Base-by-base conservation (phyloP, 2,113 vertebrate species). In the Podilymbus podiceps region DNA sequence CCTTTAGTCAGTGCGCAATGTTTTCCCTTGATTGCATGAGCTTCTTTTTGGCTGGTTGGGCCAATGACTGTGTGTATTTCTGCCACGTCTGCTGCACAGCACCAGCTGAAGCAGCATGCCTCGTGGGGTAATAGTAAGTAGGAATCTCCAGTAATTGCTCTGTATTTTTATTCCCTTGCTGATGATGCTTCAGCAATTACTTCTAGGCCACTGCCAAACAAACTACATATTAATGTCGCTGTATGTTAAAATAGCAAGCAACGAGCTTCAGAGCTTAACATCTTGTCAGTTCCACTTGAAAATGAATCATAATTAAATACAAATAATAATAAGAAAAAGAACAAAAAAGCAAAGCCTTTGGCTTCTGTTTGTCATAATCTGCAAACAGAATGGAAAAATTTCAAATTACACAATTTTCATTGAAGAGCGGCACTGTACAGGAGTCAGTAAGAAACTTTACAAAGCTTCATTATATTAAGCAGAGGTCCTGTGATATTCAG, bases 1-100 rank as follows among this genome's bases (percentile, higher is more conserved):
- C 12, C 42, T 62, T 74, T 67, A 27, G 50, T 91, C 28, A 13
- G 19, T 40, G 28, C 6, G 14, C 4, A 30, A 2, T 0, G 0
- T 8, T 64, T 19, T 46, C 47, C 7, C 30, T 78, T 44, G 9
- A 15, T 27, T 47, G 24, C 14, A 42, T 12, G 42, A 80, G 4
- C 47, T 79, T n/a, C 53, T 71, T 72, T 55, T 21, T n/a, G 17
- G 11, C 2, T 0, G 1, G 15, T 6, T 76, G 33, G 15, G 38
- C 5, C 2, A 1, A 53, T 23, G 31, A 5, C 59, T 28, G 5
- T 31, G 8, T 15, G 6, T 25, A 21, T 62, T 90, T 75, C 59
- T 83, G 40, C 38, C 15, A 6, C 6, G 7, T 35, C 50, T 62
- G 21, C 31, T 56, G 18, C 21, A 44, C 6, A 23, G 50, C 40